Evolutionary conservation across 2,888 invertebrate genomes (phyloP).

Genomic region (Polydrusus tereticollis): DNA sequence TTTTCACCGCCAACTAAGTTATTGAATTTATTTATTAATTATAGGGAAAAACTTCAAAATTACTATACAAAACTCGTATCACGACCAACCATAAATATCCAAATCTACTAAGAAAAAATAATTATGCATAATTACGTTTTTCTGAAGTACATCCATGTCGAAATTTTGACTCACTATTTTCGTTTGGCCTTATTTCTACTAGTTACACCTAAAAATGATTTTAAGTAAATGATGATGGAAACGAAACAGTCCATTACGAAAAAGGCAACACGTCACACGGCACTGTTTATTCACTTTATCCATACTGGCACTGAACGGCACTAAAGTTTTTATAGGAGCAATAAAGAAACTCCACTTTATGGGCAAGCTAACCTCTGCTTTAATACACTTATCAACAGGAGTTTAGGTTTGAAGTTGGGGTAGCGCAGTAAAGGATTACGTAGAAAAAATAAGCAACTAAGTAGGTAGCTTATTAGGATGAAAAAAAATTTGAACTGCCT

Average conservation of each 20-base stretch:
- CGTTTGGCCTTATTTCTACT: constrained; percentile 54
- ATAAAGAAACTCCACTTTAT: constrained; percentile 52
- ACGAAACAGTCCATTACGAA: constrained; percentile 30
- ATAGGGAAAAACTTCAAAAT: background rate
- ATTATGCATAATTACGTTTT: constrained; percentile 61
- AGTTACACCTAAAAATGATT: constrained; percentile 60
- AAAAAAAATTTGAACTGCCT: background rate
- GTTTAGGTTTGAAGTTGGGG: constrained; percentile 22
- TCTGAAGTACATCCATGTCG: constrained; percentile 63
- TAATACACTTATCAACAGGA: constrained; percentile 52
- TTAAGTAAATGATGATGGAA: constrained; percentile 51
- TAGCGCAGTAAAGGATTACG: background rate
- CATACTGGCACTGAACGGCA: constrained; percentile 38
- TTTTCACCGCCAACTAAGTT: too few species aligned
- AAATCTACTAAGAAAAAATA: constrained; percentile 37
- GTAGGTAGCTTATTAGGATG: background rate
- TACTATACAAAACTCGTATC: background rate
- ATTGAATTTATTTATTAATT: too few species aligned
- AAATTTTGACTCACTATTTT: constrained; percentile 56
- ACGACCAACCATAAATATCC: constrained; percentile 7
- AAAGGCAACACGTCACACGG: constrained; percentile 43
- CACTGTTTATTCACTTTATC: constrained; percentile 22
- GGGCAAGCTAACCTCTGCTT: constrained; percentile 49
- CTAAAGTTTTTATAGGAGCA: constrained; percentile 54
- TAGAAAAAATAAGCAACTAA: background rate